A percentile compares a stretch with the other conserved stretches of the same genome.
Evolutionary conservation across 2,888 invertebrate species (phyloP).

Genomic region (Tinea semifulvella): DNA sequence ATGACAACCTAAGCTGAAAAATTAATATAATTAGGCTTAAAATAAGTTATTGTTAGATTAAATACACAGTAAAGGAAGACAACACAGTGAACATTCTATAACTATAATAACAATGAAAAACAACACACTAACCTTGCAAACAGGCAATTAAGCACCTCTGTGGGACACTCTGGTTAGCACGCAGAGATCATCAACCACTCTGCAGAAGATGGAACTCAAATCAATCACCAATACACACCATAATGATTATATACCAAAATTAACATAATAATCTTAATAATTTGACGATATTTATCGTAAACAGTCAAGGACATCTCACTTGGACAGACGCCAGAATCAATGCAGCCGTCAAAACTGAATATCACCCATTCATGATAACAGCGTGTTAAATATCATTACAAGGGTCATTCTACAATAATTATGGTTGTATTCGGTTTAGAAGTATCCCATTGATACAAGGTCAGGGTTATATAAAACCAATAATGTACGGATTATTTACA

Average conservation of each 20-base stretch:
- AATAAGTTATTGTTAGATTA: no score
- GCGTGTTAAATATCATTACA: background rate
- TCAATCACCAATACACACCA: background rate
- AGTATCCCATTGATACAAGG: slow-evolving; percentile 3
- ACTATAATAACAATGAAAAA: slow-evolving; percentile 21
- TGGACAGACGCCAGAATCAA: slow-evolving; percentile 52
- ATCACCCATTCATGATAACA: slow-evolving; percentile 2
- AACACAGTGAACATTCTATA: no score
- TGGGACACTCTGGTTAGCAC: slow-evolving; percentile 53
- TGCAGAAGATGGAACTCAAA: slow-evolving; percentile 45
- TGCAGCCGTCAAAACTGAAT: slow-evolving; percentile 25
- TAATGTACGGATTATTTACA: slow-evolving; percentile 6
- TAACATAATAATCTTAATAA: slow-evolving; percentile 6
- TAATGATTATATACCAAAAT: background rate
- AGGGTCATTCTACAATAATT: background rate
- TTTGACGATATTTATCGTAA: slow-evolving; percentile 18
- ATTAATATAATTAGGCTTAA: no score
- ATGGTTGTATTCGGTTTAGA: background rate
- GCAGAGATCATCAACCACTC: slow-evolving; percentile 50
- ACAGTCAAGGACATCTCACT: slow-evolving; percentile 56
- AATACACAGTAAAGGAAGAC: no score
- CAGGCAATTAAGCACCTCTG: slow-evolving; percentile 61
- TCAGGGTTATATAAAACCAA: slow-evolving; percentile 8
- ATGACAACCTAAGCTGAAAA: no score
- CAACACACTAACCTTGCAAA: slow-evolving; percentile 56